Conservation (phyloP, 2,888 invertebrate genomes). For the Pammene aurita region DNA sequence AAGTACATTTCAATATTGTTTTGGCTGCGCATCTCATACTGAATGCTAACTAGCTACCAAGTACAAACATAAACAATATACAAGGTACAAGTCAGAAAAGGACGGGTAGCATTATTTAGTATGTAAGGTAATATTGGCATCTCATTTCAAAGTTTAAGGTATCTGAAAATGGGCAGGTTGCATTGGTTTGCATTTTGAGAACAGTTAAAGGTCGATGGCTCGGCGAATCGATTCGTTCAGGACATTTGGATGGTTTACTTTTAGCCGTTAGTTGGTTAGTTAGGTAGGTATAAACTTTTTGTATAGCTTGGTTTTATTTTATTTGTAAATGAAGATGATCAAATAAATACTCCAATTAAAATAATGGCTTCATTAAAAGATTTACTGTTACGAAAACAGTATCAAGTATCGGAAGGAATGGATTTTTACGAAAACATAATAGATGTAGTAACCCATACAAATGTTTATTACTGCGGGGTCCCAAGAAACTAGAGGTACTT, state of each 20-base stretch:
- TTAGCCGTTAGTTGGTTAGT: constrained; percentile 16
- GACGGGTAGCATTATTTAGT: constrained; percentile 36
- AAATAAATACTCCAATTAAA: no score
- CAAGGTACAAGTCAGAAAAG: constrained; percentile 36
- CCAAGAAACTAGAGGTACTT: no score
- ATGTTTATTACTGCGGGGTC: no score
- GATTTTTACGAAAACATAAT: no score
- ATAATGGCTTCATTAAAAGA: no score
- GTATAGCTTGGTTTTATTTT: not conserved
- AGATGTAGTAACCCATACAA: no score
- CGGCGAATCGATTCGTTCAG: constrained; percentile 16
- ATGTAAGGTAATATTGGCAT: constrained; percentile 40
- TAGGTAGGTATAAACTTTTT: not conserved
- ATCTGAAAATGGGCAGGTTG: constrained; percentile 40
- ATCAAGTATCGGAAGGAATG: no score
- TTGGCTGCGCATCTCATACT: constrained; percentile 53
- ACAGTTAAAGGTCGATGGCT: constrained; percentile 46
- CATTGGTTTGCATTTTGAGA: constrained; percentile 44
- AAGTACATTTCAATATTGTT: constrained; percentile 65
- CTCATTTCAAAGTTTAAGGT: constrained; percentile 32
- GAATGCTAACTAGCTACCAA: constrained; percentile 24
- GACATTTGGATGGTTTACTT: constrained; percentile 15
- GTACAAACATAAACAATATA: constrained; percentile 29
- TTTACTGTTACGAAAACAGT: no score
- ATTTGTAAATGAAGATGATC: not conserved